Conservation (phyloP, 2,113 vertebrate genomes). For the Artemisiospiza belli region DNA sequence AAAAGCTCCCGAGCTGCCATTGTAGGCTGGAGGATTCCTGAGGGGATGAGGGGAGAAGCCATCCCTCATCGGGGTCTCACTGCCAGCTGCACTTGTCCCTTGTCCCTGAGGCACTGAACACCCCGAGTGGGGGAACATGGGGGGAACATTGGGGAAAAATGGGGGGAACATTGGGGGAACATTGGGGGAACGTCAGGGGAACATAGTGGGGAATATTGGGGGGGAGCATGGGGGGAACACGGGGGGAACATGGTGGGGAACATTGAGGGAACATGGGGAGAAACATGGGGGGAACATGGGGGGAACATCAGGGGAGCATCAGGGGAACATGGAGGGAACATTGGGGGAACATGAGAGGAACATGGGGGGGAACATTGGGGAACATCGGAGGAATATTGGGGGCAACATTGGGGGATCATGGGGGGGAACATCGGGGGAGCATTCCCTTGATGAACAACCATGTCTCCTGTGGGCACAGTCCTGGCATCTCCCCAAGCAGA, state of each 20-base stretch:
- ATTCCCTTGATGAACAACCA: accelerated
- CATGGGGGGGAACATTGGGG: too few relatives aligned
- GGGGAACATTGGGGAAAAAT: too few relatives aligned
- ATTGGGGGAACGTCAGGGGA: too few relatives aligned
- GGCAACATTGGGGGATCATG: too few relatives aligned
- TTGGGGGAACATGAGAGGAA: too few relatives aligned
- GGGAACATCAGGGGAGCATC: too few relatives aligned
- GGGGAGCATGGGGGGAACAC: not conserved
- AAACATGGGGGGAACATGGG: too few relatives aligned
- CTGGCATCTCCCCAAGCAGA: not conserved
- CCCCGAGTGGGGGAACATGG: not conserved
- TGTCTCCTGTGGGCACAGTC: not conserved
- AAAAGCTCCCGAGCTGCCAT: not conserved
- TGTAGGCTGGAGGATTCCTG: not conserved
- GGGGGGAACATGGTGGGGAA: not conserved
- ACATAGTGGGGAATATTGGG: too few relatives aligned
- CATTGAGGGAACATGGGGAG: too few relatives aligned
- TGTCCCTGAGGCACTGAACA: not conserved
- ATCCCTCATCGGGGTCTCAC: not conserved
- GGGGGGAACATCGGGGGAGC: not conserved
- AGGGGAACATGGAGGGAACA: not conserved
- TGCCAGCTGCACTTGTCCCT: not conserved
- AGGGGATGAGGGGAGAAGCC: not conserved
- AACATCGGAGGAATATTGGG: too few relatives aligned
- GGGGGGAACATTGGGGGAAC: too few relatives aligned